Conservation (phyloP, 2,888 invertebrate genomes). For the Dryobota labecula region DNA sequence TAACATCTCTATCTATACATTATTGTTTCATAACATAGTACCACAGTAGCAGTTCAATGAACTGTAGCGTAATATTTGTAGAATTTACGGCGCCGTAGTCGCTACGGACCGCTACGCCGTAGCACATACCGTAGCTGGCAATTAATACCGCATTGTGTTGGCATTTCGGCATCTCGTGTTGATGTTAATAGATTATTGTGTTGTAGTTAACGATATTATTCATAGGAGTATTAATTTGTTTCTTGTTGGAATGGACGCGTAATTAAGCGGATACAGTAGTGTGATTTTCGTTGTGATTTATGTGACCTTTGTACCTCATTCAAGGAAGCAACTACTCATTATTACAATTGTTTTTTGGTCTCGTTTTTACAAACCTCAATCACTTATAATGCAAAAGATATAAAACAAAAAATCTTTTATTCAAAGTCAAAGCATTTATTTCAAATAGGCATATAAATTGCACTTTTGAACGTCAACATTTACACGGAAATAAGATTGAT, state of each 20-base stretch:
- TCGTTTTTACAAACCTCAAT: not conserved
- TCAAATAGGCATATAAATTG: too few relatives aligned
- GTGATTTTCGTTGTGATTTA: not conserved
- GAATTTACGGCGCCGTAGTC: slow-evolving; percentile 54
- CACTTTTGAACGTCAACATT: too few relatives aligned
- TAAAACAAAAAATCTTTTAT: too few relatives aligned
- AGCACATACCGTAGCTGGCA: slow-evolving; percentile 56
- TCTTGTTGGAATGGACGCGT: not conserved
- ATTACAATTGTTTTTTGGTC: not conserved
- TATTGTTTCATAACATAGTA: slow-evolving; percentile 28
- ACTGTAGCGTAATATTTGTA: slow-evolving; percentile 57
- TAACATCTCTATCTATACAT: slow-evolving; percentile 15
- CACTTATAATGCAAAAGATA: not conserved
- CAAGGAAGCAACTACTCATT: too few relatives aligned
- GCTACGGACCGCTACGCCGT: slow-evolving; percentile 63
- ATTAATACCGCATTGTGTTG: slow-evolving; percentile 55
- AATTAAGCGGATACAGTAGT: not conserved
- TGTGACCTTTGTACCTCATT: not conserved
- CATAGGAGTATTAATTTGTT: not conserved
- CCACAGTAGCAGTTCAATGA: slow-evolving; percentile 52
- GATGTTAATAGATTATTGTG: slow-evolving; percentile 17
- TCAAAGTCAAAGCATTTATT: too few relatives aligned
- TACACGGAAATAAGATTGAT: too few relatives aligned
- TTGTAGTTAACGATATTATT: slow-evolving; percentile 7
- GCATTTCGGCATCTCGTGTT: slow-evolving; percentile 43